phyloP scores from a whole-genome alignment of 1,140 invertebrate species.

The Caenorhabditis brenneri region DNA sequence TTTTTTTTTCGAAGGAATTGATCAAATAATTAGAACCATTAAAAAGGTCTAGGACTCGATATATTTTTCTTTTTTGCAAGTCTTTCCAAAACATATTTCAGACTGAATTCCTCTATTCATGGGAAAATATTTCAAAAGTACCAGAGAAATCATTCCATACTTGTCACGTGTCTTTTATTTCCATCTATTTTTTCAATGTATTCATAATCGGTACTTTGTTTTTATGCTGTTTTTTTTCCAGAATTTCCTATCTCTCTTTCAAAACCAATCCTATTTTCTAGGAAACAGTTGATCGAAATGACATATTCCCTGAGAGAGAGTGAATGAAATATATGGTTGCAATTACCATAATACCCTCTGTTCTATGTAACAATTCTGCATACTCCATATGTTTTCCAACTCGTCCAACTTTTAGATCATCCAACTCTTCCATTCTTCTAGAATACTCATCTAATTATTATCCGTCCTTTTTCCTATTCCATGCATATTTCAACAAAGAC shows the following conservation, averaged over 20 bases:
- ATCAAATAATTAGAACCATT: too few species aligned
- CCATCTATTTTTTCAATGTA: background rate
- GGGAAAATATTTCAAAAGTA: too few species aligned
- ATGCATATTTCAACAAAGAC: slow-evolving; percentile 38
- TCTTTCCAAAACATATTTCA: too few species aligned
- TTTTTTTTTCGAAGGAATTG: too few species aligned
- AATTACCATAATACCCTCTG: background rate
- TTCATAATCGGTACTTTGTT: background rate
- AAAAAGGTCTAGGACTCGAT: too few species aligned
- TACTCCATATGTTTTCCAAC: background rate
- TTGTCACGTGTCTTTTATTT: too few species aligned
- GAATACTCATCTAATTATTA: slow-evolving; percentile 34
- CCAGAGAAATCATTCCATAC: background rate
- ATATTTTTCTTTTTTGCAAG: too few species aligned
- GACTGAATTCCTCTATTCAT: too few species aligned
- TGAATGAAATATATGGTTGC: background rate
- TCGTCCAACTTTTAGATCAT: background rate
- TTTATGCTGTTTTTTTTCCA: background rate
- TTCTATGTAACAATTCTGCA: background rate
- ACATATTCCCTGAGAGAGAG: background rate
- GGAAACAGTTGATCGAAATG: background rate
- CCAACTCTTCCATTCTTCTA: background rate
- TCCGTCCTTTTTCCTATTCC: background rate
- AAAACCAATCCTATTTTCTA: background rate
- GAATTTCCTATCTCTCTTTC: background rate